Conservation (phyloP, 2,797 vertebrate genomes). For the Amblyraja radiata region DNA sequence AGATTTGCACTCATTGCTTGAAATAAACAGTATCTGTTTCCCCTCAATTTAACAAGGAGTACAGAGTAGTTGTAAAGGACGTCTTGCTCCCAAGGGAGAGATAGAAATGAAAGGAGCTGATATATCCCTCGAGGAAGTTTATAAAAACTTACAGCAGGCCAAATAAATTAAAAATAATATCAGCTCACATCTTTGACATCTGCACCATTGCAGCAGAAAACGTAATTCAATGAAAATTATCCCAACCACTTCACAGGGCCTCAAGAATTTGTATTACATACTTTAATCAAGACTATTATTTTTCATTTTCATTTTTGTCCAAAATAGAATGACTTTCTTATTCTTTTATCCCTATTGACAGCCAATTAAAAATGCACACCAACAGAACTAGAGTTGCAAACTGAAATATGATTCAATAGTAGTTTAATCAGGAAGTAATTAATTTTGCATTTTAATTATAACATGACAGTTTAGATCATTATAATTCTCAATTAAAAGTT, state of each 20-base stretch:
- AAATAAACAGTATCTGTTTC: not conserved
- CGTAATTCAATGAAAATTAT: not conserved
- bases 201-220: not conserved
- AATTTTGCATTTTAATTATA: not conserved
- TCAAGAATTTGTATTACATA: not conserved
- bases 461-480: not conserved
- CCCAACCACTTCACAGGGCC: not conserved
- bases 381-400: too few species aligned
- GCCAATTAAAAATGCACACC: not conserved
- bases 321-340: not conserved
- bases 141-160: not conserved
- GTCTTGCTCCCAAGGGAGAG: constrained; percentile 9
- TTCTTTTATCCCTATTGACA: not conserved
- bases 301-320: not conserved
- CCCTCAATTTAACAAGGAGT: not conserved
- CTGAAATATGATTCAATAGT: not conserved
- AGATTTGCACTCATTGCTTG: not conserved
- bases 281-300: not conserved
- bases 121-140: not conserved
- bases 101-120: not conserved
- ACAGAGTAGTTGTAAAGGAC: not conserved
- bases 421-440: not conserved
- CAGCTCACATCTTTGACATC: not conserved
- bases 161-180: not conserved
- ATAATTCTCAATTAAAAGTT: not conserved